Base-by-base conservation (phyloP, 2,113 vertebrate genomes). In the Bujurquina vittata region DNA sequence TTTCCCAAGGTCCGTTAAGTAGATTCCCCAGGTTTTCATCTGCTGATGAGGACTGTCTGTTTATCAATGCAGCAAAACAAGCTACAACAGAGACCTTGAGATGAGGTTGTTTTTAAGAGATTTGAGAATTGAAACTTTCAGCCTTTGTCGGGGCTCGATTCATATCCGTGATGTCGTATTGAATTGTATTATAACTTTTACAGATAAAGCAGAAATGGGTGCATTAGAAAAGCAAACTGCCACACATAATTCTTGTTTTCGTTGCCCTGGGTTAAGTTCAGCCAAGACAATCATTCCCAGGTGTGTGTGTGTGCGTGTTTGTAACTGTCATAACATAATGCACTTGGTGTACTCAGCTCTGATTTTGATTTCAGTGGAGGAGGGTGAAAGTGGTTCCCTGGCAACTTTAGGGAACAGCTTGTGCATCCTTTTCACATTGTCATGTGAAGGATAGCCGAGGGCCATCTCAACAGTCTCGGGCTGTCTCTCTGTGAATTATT, bases 401-500 rank as follows among this genome's bases (percentile, higher is more conserved):
- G 92, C 84, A 88, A 83, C 85, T 92, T 91, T 57, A 77, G 54
- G 55, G 74, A 92, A 84, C 92, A 93, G 91, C 91, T 87, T 92
- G 93, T 85, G 84, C 82, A 82, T 89, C 90, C 79, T 80, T 88
- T 88, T 93, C 88, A 87, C 86, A 88, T 87, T 90, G 87, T 92
- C 90, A 77, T 85, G 84, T 90, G 85, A 89, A 76, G 85, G 84
- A 84, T 89, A 79, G 91, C 94, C 56, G 46, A 82, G 85, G 90
- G 93, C 88, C 84, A 74, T 81, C 84, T 85, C 88, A 73, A 84
- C 87, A 87, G 69, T 80, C 79, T 84, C 62, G 40, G 80, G 78
- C 88, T 90, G 87, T 92, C 90, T 87, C 22, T 78, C 86, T 85
- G 92, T 93, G 92, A 94, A 95, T 94, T 90, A 94, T 95, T 94